Percentiles rank a stretch among this genome's conserved stretches.
phyloP scores from a whole-genome alignment of 2,797 vertebrate species.

The Gephyroberyx darwinii region DNA sequence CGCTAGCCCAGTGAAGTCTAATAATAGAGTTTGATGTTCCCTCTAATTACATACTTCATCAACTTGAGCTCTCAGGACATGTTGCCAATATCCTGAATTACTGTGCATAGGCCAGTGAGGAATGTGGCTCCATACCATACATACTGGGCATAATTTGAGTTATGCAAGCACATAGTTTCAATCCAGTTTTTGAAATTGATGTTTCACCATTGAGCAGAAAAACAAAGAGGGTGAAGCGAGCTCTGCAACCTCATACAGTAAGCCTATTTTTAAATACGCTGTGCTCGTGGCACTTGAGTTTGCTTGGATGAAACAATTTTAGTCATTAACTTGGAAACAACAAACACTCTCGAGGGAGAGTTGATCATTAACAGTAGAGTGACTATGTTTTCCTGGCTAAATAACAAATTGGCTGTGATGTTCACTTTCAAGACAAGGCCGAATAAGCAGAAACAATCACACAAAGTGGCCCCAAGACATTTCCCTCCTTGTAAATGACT shows the following conservation, averaged over 20 bases:
- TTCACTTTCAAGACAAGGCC: background rate
- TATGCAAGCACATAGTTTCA: slow-evolving; percentile 19
- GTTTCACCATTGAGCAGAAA: slow-evolving; percentile 1
- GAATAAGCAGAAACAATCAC: slow-evolving; percentile 10
- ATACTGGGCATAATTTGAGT: slow-evolving; percentile 25
- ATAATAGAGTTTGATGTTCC: slow-evolving; percentile 52
- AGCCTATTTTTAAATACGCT: background rate
- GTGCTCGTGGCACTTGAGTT: background rate
- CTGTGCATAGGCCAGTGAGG: slow-evolving; percentile 19
- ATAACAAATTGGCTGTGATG: background rate
- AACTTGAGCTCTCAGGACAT: slow-evolving; percentile 50
- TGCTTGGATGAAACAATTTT: background rate
- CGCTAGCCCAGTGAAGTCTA: slow-evolving; percentile 37
- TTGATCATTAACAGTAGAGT: slow-evolving; percentile 1
- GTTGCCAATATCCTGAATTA: slow-evolving; percentile 39
- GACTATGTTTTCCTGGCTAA: background rate
- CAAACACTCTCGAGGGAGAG: background rate
- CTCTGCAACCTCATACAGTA: background rate
- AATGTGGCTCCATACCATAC: slow-evolving; percentile 37
- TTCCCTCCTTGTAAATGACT: background rate
- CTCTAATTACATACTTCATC: slow-evolving; percentile 69
- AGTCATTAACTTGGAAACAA: background rate
- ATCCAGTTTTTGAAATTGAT: slow-evolving; percentile 1
- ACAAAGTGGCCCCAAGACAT: slow-evolving; percentile 4
- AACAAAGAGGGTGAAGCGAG: background rate